Evolutionary conservation across 1,140 invertebrate species (phyloP).

Genomic region (Diploscapter pachys): DNA sequence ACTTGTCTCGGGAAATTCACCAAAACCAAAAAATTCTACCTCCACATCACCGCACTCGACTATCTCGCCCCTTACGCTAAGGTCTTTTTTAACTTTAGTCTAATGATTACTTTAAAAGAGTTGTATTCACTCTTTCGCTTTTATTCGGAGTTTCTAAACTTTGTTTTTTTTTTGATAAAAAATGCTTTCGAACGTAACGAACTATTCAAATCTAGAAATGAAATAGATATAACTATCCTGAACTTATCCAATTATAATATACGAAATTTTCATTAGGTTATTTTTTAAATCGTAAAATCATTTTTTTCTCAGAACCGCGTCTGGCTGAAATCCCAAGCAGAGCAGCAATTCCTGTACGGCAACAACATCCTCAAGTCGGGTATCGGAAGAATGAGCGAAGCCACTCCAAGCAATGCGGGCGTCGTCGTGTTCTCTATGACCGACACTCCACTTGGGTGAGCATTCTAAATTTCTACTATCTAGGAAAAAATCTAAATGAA

Average conservation of each 20-base stretch:
- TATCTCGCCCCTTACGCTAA: slow-evolving; percentile 96
- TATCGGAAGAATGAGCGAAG: slow-evolving; percentile 90
- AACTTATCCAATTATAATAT: too few relatives aligned
- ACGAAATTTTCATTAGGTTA: too few relatives aligned
- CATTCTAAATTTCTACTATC: neutral
- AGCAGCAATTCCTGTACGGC: slow-evolving; percentile 97
- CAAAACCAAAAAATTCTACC: slow-evolving; percentile 85
- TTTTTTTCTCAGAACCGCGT: slow-evolving; percentile 75
- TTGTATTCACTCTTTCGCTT: too few relatives aligned
- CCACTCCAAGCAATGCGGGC: slow-evolving; percentile 85
- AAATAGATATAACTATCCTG: too few relatives aligned
- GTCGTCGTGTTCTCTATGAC: slow-evolving; percentile 90
- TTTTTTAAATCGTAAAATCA: neutral
- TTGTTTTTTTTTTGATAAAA: too few relatives aligned
- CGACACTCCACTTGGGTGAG: slow-evolving; percentile 78
- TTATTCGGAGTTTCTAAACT: too few relatives aligned
- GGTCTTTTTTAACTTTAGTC: slow-evolving; percentile 60
- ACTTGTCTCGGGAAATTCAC: slow-evolving; percentile 99
- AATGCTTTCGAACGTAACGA: too few relatives aligned
- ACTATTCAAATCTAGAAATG: too few relatives aligned
- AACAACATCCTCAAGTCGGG: slow-evolving; percentile 91
- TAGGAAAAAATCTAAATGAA: too few relatives aligned
- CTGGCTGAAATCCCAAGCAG: slow-evolving; percentile 90
- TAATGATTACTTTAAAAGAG: too few relatives aligned
- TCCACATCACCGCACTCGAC: slow-evolving; percentile 93